Evolutionary conservation across 2,113 vertebrate genomes (phyloP), one percentile per base, ranked within the genome.

Genomic region (Balaenoptera acutorostrata): DNA sequence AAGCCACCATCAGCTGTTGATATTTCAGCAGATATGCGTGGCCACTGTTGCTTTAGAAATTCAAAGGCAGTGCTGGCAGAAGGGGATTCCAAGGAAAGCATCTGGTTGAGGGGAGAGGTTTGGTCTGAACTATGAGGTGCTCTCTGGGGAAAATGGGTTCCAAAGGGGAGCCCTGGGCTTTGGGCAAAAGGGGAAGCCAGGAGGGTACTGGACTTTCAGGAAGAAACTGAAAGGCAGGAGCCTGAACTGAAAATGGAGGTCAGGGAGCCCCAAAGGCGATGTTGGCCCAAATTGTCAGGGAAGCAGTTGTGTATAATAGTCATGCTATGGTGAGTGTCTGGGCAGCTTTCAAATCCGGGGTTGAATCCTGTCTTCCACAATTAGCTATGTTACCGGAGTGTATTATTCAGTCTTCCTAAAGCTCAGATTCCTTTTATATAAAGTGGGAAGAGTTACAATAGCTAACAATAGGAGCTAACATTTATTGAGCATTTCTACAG

Each of bases 241-340:
- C 8, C 18, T 69, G 46, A 78, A 44, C 13, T 64, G 29, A 12
- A 90, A 90, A 33, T 3, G 5, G 27, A 77, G 17, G 41, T 74
- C 31, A 64, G 31, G 25, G 72, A 69, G 11, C 10, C 36, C 31
- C 31, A 8, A 41, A 49, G 15, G 5, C 12, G 77, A 1, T 0
- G 2, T 27, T 59, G 41, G 36, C 21, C 23, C 13, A 41, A 10
- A 33, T 12, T 23, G 3, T 91, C 18, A n/a, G 3, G 57, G 31
- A 63, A 23, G 18, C 0, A 0, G 36, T 33, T 3, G 1, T 74
- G 3, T 57, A 12, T 21, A 20, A 25, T 9, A 52, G 49, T 49
- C 49, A 6, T 33, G 25, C 13, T 49, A 1, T 36, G 31, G 21
- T 10, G 57, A 8, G 15, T 1, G 3, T 23, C 3, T 8, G 1